Conservation (phyloP, 2,797 vertebrate genomes). For the Amazona finschi region DNA sequence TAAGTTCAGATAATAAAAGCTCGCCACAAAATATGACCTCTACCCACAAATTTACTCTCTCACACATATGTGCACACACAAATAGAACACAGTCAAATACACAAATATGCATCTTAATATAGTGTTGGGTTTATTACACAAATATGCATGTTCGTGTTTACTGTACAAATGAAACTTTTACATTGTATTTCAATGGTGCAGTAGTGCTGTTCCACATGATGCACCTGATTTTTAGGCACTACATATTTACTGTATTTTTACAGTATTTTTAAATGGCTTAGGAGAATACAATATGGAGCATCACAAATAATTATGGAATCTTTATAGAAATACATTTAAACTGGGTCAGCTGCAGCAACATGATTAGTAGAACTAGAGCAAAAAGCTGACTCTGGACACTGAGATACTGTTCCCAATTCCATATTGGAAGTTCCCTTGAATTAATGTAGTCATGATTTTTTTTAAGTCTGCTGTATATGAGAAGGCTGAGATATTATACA, state of each 20-base stretch:
- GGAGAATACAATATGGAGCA: slow-evolving; percentile 13
- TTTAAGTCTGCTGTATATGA: not conserved
- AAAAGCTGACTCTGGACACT: slow-evolving; percentile 45
- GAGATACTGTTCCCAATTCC: slow-evolving; percentile 43
- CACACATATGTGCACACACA: not conserved
- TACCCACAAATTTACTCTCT: not conserved
- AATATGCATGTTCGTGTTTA: not conserved
- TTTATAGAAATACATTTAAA: slow-evolving; percentile 48
- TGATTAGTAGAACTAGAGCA: slow-evolving; percentile 45
- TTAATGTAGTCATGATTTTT: slow-evolving; percentile 17
- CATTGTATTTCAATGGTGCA: not conserved
- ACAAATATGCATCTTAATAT: not conserved
- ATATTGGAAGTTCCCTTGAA: slow-evolving; percentile 34
- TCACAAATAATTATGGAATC: slow-evolving; percentile 32
- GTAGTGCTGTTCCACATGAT: not conserved
- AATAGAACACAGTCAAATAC: not conserved
- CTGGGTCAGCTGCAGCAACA: slow-evolving; percentile 21
- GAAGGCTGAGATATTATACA: slow-evolving; percentile 31
- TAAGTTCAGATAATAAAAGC: not conserved
- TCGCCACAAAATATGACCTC: not conserved
- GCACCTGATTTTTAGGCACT: slow-evolving; percentile 10
- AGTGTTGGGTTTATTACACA: not conserved
- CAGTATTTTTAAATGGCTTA: slow-evolving; percentile 31
- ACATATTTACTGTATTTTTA: not conserved
- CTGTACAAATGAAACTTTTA: not conserved